These are phyloP conservation scores for Platysternon megacephalum DNA, from an alignment of 2,113 vertebrate species.

Conservation along the genomic window DNA sequence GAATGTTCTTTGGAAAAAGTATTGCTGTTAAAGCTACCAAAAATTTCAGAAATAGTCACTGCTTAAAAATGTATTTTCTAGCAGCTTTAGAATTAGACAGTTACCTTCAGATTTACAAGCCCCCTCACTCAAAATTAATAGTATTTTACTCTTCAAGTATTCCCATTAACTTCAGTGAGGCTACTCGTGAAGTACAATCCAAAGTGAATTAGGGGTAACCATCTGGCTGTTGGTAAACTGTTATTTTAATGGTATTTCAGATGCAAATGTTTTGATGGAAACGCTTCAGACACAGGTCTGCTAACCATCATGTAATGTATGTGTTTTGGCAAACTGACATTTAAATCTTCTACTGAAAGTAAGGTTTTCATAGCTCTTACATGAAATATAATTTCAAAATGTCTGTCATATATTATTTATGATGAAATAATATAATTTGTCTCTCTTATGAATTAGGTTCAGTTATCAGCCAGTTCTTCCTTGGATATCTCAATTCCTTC, in stretches of 20 bases:
- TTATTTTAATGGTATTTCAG: not conserved
- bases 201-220: not conserved
- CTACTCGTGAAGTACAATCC: not conserved
- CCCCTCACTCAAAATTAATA: not conserved
- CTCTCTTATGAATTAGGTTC: slow-evolving; percentile 64
- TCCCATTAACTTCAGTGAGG: not conserved
- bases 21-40: not conserved
- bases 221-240: not conserved
- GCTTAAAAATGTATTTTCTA: not conserved
- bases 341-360: not conserved
- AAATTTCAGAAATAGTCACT: not conserved
- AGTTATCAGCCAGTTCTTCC: slow-evolving; percentile 42
- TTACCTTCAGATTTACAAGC: not conserved
- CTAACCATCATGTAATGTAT: not conserved
- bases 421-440: not conserved
- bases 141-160: not conserved
- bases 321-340: not conserved
- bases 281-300: not conserved
- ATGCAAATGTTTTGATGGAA: not conserved
- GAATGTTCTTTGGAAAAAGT: not conserved
- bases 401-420: not conserved
- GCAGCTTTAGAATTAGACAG: not conserved
- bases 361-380: not conserved
- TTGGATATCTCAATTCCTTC: slow-evolving; percentile 65
- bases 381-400: not conserved